phyloP scores from a whole-genome alignment of 1,140 invertebrate genomes.

The Zaprionus gabonicus region DNA sequence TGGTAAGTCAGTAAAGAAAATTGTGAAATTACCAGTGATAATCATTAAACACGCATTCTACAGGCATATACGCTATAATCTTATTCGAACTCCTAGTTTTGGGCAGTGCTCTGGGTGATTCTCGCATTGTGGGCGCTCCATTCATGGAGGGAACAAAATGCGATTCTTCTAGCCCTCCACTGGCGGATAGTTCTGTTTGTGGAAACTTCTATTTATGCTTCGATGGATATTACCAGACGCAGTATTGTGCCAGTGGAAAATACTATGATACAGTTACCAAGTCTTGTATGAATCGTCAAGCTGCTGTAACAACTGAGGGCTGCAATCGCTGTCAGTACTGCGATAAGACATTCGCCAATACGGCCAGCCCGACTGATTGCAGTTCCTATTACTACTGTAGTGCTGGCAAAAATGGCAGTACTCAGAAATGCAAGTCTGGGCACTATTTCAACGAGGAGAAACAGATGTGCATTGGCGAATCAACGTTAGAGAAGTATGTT shows the following conservation, averaged over 20 bases:
- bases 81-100: conserved; percentile 47
- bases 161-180: neutral
- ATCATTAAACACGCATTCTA: neutral
- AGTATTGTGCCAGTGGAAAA: conserved; percentile 17
- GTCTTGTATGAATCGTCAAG: neutral
- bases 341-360: conserved; percentile 32
- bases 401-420: neutral
- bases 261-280: conserved; percentile 23
- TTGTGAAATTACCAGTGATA: neutral
- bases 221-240: neutral
- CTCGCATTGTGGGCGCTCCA: neutral
- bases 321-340: conserved; percentile 63
- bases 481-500: neutral
- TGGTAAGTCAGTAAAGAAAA: conserved; percentile 39
- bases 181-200: conserved; percentile 2
- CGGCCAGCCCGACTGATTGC: conserved; percentile 32
- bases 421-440: rapidly evolving
- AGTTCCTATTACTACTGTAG: conserved; percentile 49
- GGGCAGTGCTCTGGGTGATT: conserved; percentile 30
- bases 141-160: neutral
- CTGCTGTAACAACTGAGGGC: neutral
- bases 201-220: conserved; percentile 44
- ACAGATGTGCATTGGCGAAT: conserved; percentile 22
- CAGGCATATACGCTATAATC: neutral
- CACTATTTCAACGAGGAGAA: conserved; percentile 40